Base-by-base conservation (phyloP, 2,797 vertebrate genomes). In the Nannoperca obscura region DNA sequence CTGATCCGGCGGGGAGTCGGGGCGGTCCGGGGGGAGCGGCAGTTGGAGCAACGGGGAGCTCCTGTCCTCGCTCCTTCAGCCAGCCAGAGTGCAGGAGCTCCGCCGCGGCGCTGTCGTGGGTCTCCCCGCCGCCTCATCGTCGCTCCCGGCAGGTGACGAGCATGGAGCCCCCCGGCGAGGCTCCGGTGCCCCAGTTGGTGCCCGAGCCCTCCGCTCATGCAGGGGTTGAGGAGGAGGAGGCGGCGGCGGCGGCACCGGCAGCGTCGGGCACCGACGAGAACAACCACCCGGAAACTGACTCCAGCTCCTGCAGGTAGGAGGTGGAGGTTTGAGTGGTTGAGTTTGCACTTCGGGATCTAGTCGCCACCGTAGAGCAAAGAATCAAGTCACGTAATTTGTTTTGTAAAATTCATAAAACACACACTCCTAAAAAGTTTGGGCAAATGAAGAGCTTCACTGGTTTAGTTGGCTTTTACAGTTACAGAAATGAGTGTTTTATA, bases 241-340 rank as follows among this genome's bases (percentile, higher is more conserved):
- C 81, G 68, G 94, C 93, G 17, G 74, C 94, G n/a, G 75, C 24
- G n/a, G 67, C 65, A 8, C 52, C 69, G 2, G 73, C 55, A 4
- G 75, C 77, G 74, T 93, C 94, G 54, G 95, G 96, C 92, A 94
- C 95, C 76, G 97, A 96, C 88, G 97, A 97, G 80, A 96, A 95
- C 90, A 91, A 82, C 80, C 90, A 96, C 87, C 89, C 83, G 40
- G 97, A 98, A 89, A 97, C 96, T 20, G 97, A 98, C 92, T 96
- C 96, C 94, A 98, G 97, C 95, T 98, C 96, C 0, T 98, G 96
- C 98, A 99, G 97, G 98, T 99, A 95, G 83, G 74, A 67, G 36
- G 30, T 2, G 19, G 55, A 68, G 59, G 27, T 40, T n/a, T 9
- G 5, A 6, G 15, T 34, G n/a, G 44, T 17, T 72, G 11, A 15